These are phyloP conservation scores for Leucosticte australis DNA, from an alignment of 2,113 vertebrate genomes.

Conservation along the genomic window DNA sequence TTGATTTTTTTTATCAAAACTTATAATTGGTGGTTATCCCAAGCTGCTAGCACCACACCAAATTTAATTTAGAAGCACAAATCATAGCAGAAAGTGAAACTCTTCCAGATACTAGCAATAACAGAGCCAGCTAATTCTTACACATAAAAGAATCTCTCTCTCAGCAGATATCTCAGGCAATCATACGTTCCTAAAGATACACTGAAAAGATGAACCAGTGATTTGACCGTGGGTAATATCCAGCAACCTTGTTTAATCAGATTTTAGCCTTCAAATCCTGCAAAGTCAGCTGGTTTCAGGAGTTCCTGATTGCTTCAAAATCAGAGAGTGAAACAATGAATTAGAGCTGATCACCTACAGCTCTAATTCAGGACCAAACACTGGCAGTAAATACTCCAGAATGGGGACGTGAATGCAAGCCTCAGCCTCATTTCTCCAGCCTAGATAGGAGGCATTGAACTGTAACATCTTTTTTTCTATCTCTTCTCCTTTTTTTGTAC, in stretches of 20 bases:
- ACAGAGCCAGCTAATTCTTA: conserved; percentile 4
- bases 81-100: conserved; percentile 15
- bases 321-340: conserved; percentile 22
- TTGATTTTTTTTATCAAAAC: not conserved
- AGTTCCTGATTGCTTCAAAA: conserved; percentile 50
- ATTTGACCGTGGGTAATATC: conserved; percentile 11
- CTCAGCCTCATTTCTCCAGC: not conserved
- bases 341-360: conserved; percentile 7
- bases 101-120: not conserved
- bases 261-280: conserved; percentile 18
- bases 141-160: not conserved
- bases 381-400: conserved; percentile 7
- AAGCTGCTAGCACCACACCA: not conserved
- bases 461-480: conserved; percentile 4
- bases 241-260: conserved; percentile 28
- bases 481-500: not conserved
- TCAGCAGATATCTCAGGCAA: conserved; percentile 13
- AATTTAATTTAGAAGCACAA: conserved; percentile 45
- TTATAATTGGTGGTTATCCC: not conserved
- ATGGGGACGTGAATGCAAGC: not conserved
- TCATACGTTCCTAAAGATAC: not conserved
- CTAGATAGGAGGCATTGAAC: not conserved
- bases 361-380: not conserved
- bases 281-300: not conserved
- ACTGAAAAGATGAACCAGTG: not conserved